phyloP scores from a whole-genome alignment of 92 coral and sea anemone genomes.

The Phenganax subtilis region DNA sequence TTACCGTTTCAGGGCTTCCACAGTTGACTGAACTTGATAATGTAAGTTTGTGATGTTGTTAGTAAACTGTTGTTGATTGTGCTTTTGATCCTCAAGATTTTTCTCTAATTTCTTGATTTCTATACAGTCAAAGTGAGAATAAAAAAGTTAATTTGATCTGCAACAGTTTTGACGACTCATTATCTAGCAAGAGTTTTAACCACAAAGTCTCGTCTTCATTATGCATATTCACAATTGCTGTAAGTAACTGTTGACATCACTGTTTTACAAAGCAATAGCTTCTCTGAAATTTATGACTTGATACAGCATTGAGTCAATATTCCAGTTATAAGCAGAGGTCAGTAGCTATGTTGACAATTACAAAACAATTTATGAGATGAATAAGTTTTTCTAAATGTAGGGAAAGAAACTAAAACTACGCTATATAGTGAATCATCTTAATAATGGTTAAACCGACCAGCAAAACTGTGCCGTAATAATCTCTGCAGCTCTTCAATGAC shows the following conservation, averaged over 20 bases:
- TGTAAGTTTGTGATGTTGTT: slow-evolving; percentile 18
- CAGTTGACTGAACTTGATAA: slow-evolving; percentile 16
- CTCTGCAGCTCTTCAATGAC: slow-evolving; percentile 94
- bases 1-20: slow-evolving; percentile 10
- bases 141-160: background rate
- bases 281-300: too few species aligned
- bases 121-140: background rate
- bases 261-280: too few species aligned
- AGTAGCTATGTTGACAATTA: background rate
- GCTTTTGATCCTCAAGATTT: slow-evolving; percentile 19
- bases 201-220: too few species aligned
- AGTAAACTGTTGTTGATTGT: slow-evolving; percentile 3
- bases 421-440: too few species aligned
- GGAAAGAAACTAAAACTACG: too few species aligned
- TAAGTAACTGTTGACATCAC: too few species aligned
- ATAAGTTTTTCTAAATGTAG: too few species aligned
- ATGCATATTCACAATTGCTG: too few species aligned
- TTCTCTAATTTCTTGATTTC: slow-evolving; percentile 26
- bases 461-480: slow-evolving; percentile 70
- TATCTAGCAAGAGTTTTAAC: background rate
- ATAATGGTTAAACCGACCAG: slow-evolving; percentile 52
- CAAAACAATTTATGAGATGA: too few species aligned
- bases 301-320: background rate
- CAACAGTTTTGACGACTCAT: background rate
- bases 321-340: background rate